Evolutionary conservation across 2,888 invertebrate genomes (phyloP), one percentile per base, ranked within the genome.

Genomic region (Esperia sulphurella): DNA sequence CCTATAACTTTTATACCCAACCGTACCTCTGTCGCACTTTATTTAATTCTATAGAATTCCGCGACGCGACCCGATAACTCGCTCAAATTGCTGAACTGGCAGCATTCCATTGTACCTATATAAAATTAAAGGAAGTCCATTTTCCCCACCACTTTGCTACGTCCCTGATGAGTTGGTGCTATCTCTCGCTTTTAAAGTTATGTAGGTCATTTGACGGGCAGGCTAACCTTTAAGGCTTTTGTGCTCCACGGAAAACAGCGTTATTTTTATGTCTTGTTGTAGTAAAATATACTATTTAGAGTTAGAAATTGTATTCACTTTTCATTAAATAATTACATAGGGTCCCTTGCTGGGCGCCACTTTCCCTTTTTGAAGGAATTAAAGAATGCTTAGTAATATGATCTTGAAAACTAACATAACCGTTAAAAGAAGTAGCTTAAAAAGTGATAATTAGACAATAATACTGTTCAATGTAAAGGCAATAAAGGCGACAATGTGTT

Each of bases 41-140:
- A 72, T 75, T 72, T 69, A 74, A 75, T 76, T 75, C 69, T 63
- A 70, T 71, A 65, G 69, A 75, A 75, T 68, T 68, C 56, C 54
- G 49, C 51, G 56, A 55, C 58, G 60, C 60, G 54, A 48, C 56
- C 52, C 67, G 63, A 75, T 77, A 76, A 71, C 68, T 78, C 65
- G 64, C 61, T 66, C 59, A 76, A 79, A 79, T 79, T 74, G 71
- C 77, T 71, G 66, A 70, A 68, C 62, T 60, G 63, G 53, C 65
- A 55, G 54, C 55, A 49, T 66, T 70, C 68, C 63, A 75, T 74
- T 78, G 71, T 75, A 68, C 63, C 58, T 57, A 62, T 65, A 63
- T 66, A 64, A 69, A 71, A 78, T 79, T 71, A 74, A 70, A 77
- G 71, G 71, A 75, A 79, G 70, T 75, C 71, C 66, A 75, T 80